Evolutionary conservation across 2,888 invertebrate species (phyloP).

Genomic region (Melolontha melolontha): DNA sequence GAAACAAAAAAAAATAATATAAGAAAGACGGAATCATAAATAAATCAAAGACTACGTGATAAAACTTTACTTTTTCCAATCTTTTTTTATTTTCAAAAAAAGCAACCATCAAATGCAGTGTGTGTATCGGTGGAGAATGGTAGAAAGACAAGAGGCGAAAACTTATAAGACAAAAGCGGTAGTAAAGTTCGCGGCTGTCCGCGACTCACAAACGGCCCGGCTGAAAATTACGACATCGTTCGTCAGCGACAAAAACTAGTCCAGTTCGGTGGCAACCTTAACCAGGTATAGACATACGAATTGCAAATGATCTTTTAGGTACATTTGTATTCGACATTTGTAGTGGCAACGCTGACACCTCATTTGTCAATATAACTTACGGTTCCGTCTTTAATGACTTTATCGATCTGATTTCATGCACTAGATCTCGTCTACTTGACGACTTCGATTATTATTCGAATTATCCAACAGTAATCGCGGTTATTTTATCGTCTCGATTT

Average conservation of each 20-base stretch:
- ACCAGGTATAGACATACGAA: conserved; percentile 55
- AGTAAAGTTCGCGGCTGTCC: conserved; percentile 31
- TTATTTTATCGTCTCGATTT: too few species aligned
- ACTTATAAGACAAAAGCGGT: conserved; percentile 20
- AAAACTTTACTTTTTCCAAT: background rate
- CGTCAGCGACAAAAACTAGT: conserved; percentile 57
- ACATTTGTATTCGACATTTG: conserved; percentile 64
- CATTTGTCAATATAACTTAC: conserved; percentile 66
- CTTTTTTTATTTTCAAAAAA: background rate
- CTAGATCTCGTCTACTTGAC: too few species aligned
- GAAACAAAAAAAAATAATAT: background rate
- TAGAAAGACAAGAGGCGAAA: conserved; percentile 1
- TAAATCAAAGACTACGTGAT: background rate
- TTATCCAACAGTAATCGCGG: too few species aligned
- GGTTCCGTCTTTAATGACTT: conserved; percentile 59
- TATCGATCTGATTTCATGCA: conserved; percentile 48
- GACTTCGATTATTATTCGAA: too few species aligned
- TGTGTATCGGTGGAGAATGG: background rate
- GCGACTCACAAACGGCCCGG: conserved; percentile 35
- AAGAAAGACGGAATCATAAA: background rate
- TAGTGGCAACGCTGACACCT: conserved; percentile 63
- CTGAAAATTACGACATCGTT: conserved; percentile 49
- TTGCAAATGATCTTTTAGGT: conserved; percentile 62
- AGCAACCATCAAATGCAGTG: background rate
- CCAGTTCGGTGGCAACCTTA: conserved; percentile 47